These are phyloP conservation scores for Oncorhynchus masou DNA, from an alignment of 2,113 vertebrate species.

Conservation along the genomic window DNA sequence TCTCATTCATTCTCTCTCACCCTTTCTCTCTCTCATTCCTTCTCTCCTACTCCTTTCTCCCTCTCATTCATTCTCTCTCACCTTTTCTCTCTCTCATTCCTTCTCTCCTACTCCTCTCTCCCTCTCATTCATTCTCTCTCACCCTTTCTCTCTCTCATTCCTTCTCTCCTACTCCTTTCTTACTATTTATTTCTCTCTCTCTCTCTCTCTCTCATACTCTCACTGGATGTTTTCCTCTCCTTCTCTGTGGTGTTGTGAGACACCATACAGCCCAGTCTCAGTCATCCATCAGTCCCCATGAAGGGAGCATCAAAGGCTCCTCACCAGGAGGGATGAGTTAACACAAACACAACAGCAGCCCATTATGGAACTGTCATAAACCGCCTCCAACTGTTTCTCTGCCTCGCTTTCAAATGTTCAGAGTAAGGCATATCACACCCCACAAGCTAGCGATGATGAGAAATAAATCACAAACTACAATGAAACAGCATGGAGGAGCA, in stretches of 20 bases:
- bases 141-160: conserved; percentile 7
- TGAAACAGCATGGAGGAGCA: conserved; percentile 36
- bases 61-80: conserved; percentile 6
- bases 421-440: conserved; percentile 10
- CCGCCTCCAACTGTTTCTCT: conserved; percentile 18
- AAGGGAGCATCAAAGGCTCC: conserved; percentile 53
- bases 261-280: conserved; percentile 41
- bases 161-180: background rate
- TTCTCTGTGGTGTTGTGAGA: conserved; percentile 3
- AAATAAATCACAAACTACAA: conserved; percentile 36
- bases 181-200: background rate
- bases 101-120: background rate
- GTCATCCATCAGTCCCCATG: conserved; percentile 53
- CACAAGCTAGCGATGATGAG: conserved; percentile 13
- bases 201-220: background rate
- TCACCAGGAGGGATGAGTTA: conserved; percentile 52
- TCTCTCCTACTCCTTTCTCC: background rate
- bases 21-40: conserved; percentile 8
- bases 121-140: conserved; percentile 3
- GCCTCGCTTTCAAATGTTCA: conserved; percentile 10
- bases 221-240: background rate
- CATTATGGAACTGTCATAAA: conserved; percentile 52
- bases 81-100: conserved; percentile 10
- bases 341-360: conserved; percentile 51
- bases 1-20: conserved; percentile 8